Percentiles rank a stretch among this genome's conserved stretches.
phyloP scores from a whole-genome alignment of 2,797 vertebrate species.

The Okamejei kenojei region DNA sequence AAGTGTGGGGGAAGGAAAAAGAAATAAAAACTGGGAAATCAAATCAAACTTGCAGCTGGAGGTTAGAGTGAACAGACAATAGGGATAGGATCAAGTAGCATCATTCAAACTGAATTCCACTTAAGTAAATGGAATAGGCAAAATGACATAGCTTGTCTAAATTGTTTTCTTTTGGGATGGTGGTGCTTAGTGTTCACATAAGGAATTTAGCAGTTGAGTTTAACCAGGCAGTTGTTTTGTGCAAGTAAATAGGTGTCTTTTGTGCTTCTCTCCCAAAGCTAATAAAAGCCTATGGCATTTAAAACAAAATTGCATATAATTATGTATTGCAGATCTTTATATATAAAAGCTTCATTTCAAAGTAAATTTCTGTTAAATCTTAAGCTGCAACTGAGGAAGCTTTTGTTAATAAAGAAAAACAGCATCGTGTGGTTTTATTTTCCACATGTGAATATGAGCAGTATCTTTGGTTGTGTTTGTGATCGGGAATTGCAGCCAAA shows the following conservation, averaged over 20 bases:
- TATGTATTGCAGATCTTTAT: background rate
- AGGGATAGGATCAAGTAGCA: conserved; percentile 37
- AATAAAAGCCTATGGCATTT: background rate
- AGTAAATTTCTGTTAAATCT: background rate
- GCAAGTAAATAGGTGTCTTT: background rate
- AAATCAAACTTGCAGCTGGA: conserved; percentile 40
- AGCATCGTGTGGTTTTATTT: background rate
- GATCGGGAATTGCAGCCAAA: background rate
- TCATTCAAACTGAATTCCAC: conserved; percentile 37
- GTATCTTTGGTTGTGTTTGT: background rate
- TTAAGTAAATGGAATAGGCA: background rate
- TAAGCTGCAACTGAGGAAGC: background rate
- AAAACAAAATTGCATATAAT: background rate
- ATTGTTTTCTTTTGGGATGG: background rate
- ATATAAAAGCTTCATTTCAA: background rate
- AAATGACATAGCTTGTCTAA: background rate
- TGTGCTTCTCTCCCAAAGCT: background rate
- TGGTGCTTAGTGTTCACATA: background rate
- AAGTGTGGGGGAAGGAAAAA: conserved; percentile 44
- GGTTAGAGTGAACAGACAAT: conserved; percentile 40
- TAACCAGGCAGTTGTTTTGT: background rate
- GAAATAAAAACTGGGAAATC: conserved; percentile 42
- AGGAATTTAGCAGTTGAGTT: background rate
- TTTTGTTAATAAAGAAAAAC: background rate
- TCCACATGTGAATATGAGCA: conserved; percentile 7